These are phyloP conservation scores for Harpagifer antarcticus DNA, from an alignment of 2,797 vertebrate species.

Conservation along the genomic window DNA sequence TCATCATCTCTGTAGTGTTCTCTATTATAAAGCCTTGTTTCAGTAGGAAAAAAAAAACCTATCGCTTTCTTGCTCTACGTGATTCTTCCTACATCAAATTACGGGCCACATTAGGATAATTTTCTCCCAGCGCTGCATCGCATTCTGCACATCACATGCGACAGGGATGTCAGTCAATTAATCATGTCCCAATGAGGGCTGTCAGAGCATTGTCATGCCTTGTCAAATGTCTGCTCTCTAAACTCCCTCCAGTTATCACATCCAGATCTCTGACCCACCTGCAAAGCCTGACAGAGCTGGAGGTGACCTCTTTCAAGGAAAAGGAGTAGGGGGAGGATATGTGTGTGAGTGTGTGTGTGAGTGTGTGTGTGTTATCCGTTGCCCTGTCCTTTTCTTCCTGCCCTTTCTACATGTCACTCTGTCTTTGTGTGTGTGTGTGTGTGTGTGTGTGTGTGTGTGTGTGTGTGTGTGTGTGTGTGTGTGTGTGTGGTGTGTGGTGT, in stretches of 20 bases:
- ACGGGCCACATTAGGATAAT: slow-evolving; percentile 79
- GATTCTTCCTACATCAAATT: slow-evolving; percentile 77
- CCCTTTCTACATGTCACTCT: slow-evolving; percentile 35
- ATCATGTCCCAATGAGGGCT: slow-evolving; percentile 88
- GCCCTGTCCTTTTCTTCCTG: slow-evolving; percentile 13
- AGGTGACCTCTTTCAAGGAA: slow-evolving; percentile 78
- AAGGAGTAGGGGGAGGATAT: slow-evolving; percentile 15
- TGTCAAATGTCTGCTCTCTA: slow-evolving; percentile 87
- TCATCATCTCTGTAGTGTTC: slow-evolving; percentile 56
- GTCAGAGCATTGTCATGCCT: slow-evolving; percentile 87
- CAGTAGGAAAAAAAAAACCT: slow-evolving; percentile 50
- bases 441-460: neutral
- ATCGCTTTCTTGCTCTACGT: slow-evolving; percentile 48
- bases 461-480: slow-evolving; percentile 6
- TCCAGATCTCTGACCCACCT: slow-evolving; percentile 87
- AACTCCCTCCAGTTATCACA: slow-evolving; percentile 83
- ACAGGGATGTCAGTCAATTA: slow-evolving; percentile 89
- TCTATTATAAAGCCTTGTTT: slow-evolving; percentile 69
- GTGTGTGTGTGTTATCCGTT: slow-evolving; percentile 21
- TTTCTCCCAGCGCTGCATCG: slow-evolving; percentile 80
- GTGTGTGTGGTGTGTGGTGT: neutral
- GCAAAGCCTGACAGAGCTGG: slow-evolving; percentile 83
- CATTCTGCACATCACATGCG: slow-evolving; percentile 83
- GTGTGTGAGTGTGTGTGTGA: slow-evolving; percentile 29
- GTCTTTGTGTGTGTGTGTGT: slow-evolving; percentile 10